Evolutionary conservation across 2,888 invertebrate genomes (phyloP).

Genomic region (Lathronympha strigana): DNA sequence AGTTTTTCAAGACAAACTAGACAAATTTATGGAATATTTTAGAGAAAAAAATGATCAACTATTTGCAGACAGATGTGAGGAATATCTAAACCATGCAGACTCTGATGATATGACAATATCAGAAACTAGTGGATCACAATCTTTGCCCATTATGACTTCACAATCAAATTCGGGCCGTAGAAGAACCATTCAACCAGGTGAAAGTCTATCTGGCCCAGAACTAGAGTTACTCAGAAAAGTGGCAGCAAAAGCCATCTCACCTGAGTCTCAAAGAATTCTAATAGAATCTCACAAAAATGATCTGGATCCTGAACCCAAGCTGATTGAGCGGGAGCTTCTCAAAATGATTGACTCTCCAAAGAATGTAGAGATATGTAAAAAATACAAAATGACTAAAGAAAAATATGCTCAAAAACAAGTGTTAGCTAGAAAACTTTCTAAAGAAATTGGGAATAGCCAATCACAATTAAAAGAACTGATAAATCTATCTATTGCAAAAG

Average conservation of each 20-base stretch:
- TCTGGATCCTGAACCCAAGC: conserved; percentile 81
- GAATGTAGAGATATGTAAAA: conserved; percentile 78
- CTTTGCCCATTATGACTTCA: conserved; percentile 77
- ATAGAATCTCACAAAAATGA: conserved; percentile 83
- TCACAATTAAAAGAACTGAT: conserved; percentile 89
- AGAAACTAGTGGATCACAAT: conserved; percentile 79
- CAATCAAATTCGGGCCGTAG: conserved; percentile 79
- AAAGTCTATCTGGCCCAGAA: conserved; percentile 84
- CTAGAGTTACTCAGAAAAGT: conserved; percentile 84
- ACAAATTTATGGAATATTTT: conserved; percentile 89
- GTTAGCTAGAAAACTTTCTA: conserved; percentile 75
- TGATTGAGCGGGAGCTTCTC: conserved; percentile 78
- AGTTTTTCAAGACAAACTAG: conserved; percentile 88
- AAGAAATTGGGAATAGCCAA: conserved; percentile 87
- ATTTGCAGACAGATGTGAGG: conserved; percentile 85
- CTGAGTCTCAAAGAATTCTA: conserved; percentile 80
- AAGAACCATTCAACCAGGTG: conserved; percentile 86
- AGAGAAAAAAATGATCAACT: conserved; percentile 88
- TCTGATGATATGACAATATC: conserved; percentile 81
- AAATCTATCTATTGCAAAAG: conserved; percentile 86
- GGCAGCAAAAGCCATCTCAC: conserved; percentile 83
- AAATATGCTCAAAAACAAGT: conserved; percentile 80
- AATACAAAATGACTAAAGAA: conserved; percentile 81
- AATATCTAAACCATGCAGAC: conserved; percentile 82
- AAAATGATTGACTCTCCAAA: conserved; percentile 82